phyloP scores from a whole-genome alignment of 2,888 invertebrate species.

The Amorpha juglandis region DNA sequence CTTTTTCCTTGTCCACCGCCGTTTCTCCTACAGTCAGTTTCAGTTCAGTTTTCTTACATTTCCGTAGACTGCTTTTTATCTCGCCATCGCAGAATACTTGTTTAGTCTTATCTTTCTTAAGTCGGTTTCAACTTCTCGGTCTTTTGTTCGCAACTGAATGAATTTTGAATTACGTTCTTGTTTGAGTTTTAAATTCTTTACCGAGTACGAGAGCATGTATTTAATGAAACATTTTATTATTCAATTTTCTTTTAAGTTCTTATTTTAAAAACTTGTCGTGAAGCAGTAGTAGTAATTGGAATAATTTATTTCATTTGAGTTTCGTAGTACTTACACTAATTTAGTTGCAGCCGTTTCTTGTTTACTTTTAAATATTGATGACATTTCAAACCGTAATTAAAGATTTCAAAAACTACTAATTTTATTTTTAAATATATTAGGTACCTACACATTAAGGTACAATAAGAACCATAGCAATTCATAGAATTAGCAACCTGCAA shows the following conservation, averaged over 20 bases:
- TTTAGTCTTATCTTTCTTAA: conserved; percentile 19
- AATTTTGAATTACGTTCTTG: conserved; percentile 17
- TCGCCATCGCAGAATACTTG: conserved; percentile 17
- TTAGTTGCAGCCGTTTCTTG: too few relatives aligned
- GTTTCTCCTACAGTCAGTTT: conserved; percentile 5
- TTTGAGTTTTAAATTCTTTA: conserved; percentile 4
- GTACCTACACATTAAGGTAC: too few relatives aligned
- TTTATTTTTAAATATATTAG: too few relatives aligned
- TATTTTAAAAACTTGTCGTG: background rate
- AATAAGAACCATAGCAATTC: too few relatives aligned
- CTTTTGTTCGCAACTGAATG: conserved; percentile 17
- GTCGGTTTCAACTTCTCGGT: conserved; percentile 12
- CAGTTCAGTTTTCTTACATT: conserved; percentile 20
- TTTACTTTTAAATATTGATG: too few relatives aligned
- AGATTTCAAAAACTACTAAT: too few relatives aligned
- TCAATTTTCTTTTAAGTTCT: background rate
- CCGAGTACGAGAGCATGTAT: background rate
- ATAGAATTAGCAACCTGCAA: too few relatives aligned
- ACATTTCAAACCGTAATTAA: too few relatives aligned
- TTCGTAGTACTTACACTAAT: too few relatives aligned
- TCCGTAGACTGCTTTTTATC: conserved; percentile 25
- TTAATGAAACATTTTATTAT: background rate
- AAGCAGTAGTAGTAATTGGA: too few relatives aligned
- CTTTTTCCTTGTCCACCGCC: background rate
- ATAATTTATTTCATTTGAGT: too few relatives aligned